A percentile compares a stretch with the other conserved stretches of the same genome.
Evolutionary conservation across 2,113 vertebrate genomes (phyloP).

Genomic region (Rhadina sibilatrix): DNA sequence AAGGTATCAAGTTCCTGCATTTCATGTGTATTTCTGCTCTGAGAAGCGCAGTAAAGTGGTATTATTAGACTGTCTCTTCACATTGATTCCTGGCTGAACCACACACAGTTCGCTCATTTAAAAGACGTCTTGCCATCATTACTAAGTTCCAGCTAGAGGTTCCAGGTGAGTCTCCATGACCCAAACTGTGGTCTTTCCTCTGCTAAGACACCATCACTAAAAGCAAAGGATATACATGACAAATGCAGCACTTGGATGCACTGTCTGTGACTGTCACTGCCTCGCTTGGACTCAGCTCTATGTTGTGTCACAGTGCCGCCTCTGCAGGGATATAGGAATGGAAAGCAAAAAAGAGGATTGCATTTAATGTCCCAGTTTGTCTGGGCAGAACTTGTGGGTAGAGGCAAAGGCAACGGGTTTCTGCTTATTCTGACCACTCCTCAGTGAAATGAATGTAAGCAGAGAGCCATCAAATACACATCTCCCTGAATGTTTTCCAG

Average conservation of each 20-base stretch:
- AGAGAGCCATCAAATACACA: background rate
- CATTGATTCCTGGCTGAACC: background rate
- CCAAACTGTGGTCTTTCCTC: background rate
- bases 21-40: background rate
- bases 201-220: background rate
- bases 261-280: background rate
- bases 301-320: background rate
- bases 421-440: background rate
- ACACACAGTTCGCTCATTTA: background rate
- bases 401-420: background rate
- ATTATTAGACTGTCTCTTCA: background rate
- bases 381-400: background rate
- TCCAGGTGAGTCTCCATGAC: background rate
- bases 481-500: background rate
- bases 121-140: background rate
- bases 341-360: background rate
- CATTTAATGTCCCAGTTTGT: background rate
- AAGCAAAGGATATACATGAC: background rate
- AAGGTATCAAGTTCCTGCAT: background rate
- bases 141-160: background rate
- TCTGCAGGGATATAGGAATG: background rate
- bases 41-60: background rate
- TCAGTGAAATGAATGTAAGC: background rate
- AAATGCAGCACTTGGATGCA: background rate
- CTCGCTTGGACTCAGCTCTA: rapidly evolving